phyloP scores from a whole-genome alignment of 1,140 invertebrate genomes.

The Copidosoma floridanum region DNA sequence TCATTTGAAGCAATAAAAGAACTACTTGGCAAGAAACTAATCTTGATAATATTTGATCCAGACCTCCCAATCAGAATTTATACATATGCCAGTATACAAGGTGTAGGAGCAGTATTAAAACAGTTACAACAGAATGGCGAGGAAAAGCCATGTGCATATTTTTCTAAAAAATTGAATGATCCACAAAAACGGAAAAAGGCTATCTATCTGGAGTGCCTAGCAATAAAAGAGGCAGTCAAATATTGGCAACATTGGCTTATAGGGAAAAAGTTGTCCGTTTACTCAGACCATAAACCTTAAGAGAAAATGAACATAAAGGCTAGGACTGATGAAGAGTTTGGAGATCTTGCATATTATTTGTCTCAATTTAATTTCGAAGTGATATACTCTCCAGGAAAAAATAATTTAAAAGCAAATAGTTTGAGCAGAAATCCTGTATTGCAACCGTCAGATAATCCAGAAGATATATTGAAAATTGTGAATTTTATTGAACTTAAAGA shows the following conservation, averaged over 20 bases:
- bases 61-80: constrained; percentile 27
- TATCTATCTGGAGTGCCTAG: too few relatives aligned
- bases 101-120: constrained; percentile 26
- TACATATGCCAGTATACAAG: constrained; percentile 29
- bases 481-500: background rate
- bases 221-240: too few relatives aligned
- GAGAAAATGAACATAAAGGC: too few relatives aligned
- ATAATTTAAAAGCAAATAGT: too few relatives aligned
- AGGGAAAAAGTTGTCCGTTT: background rate
- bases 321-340: too few relatives aligned
- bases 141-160: constrained; percentile 18
- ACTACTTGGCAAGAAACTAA: constrained; percentile 27
- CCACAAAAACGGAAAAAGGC: constrained; percentile 7
- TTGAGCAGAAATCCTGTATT: too few relatives aligned
- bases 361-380: too few relatives aligned
- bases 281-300: too few relatives aligned
- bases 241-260: too few relatives aligned
- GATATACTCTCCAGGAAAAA: too few relatives aligned
- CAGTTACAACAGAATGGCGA: constrained; percentile 18
- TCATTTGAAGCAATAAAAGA: constrained; percentile 29
- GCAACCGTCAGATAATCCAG: background rate
- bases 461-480: background rate
- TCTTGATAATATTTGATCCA: constrained; percentile 31
- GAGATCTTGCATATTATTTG: too few relatives aligned
- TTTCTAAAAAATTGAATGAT: too few relatives aligned